phyloP scores from a whole-genome alignment of 2,113 vertebrate genomes.

The Xyliphius kryptos region DNA sequence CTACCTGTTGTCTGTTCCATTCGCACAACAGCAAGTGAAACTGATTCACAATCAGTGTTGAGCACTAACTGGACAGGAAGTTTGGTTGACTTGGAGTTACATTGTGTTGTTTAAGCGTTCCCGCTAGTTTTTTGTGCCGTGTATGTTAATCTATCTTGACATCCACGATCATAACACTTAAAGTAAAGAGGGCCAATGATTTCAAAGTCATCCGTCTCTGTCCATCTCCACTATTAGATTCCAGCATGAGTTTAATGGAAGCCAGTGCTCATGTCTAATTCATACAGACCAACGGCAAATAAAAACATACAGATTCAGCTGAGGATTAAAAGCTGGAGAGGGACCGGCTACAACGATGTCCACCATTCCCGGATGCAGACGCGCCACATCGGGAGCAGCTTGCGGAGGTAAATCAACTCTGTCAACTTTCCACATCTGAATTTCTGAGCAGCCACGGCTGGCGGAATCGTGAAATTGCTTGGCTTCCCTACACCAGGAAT shows the following conservation, averaged over 20 bases:
- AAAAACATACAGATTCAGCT: no score
- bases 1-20: no score
- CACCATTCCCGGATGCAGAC: conserved; percentile 6
- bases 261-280: conserved; percentile 31
- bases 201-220: no score
- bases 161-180: no score
- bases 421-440: conserved; percentile 44
- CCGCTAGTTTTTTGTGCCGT: no score
- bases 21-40: no score
- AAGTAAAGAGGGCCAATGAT: no score
- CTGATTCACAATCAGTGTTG: no score
- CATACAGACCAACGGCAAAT: conserved; percentile 23
- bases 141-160: no score
- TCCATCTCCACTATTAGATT: neutral
- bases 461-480: conserved; percentile 55
- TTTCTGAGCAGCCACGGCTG: conserved; percentile 55
- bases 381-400: conserved; percentile 2
- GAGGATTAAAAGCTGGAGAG: neutral
- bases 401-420: neutral
- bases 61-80: no score
- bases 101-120: no score
- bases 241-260: conserved; percentile 22
- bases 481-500: conserved; percentile 56
- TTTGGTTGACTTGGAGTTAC: no score
- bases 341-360: neutral